Percentiles rank a stretch among this genome's conserved stretches.
Conservation (phyloP, 2,797 vertebrate species). For the Pipistrellus pygmaeus region DNA sequence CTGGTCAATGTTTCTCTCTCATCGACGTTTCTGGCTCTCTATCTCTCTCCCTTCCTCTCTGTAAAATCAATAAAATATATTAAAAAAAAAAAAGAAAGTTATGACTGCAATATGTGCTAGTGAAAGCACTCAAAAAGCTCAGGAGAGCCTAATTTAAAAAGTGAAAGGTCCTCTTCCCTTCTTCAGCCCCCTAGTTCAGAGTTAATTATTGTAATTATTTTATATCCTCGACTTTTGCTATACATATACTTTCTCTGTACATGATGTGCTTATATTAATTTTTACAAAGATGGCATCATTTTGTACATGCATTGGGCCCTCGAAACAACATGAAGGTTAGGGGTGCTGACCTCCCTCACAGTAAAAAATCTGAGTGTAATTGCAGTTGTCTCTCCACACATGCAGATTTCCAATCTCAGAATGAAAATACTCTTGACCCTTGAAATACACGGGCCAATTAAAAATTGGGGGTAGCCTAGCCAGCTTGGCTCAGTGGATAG, state of each 20-base stretch:
- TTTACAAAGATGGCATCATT: not conserved
- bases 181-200: not conserved
- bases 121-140: not conserved
- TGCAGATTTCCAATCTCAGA: not conserved
- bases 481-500: no score
- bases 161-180: not conserved
- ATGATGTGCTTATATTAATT: not conserved
- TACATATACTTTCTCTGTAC: not conserved
- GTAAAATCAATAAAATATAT: no score
- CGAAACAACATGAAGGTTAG: not conserved
- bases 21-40: no score
- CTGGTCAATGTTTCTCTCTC: no score
- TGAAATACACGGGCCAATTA: not conserved
- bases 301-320: not conserved
- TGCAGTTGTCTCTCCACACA: not conserved
- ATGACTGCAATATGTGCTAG: no score
- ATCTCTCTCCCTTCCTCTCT: no score
- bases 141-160: not conserved
- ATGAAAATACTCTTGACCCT: not conserved
- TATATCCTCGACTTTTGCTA: not conserved
- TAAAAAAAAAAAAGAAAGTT: no score
- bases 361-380: rapidly evolving
- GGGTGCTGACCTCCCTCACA: not conserved
- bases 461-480: no score
- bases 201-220: not conserved